A percentile compares a stretch with the other conserved stretches of the same genome.
phyloP scores from a whole-genome alignment of 2,888 invertebrate species.

The Mantis religiosa region DNA sequence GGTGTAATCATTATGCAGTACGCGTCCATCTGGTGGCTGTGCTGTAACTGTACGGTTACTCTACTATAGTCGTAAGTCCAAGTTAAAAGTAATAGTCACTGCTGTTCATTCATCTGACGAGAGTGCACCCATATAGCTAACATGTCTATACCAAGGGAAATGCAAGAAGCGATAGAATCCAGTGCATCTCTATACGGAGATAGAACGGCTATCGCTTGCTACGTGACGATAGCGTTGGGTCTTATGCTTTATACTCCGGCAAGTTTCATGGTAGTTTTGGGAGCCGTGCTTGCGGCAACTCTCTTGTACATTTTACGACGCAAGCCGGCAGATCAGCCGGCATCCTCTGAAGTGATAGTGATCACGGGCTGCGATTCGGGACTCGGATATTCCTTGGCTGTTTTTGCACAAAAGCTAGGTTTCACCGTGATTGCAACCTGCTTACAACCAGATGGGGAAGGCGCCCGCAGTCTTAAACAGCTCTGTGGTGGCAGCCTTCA shows the following conservation, averaged over 20 bases:
- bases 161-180: not conserved
- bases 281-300: not conserved
- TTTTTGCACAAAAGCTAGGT: constrained; percentile 37
- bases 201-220: not conserved
- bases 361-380: constrained; percentile 43
- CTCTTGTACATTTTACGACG: not conserved
- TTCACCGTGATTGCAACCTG: constrained; percentile 44
- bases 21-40: not conserved
- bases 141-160: not conserved
- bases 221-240: not conserved
- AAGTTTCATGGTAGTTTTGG: not conserved
- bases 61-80: not conserved
- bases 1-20: not conserved
- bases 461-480: constrained; percentile 34
- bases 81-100: not conserved
- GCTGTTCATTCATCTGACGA: not conserved
- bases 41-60: not conserved
- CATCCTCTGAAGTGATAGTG: constrained; percentile 30
- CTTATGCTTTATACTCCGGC: not conserved
- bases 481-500: constrained; percentile 33
- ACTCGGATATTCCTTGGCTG: constrained; percentile 39
- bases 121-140: not conserved
- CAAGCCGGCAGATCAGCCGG: not conserved
- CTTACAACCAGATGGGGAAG: constrained; percentile 37
- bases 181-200: not conserved